Base-by-base conservation (phyloP, 1,140 invertebrate species). In the Andricus grossulariae region DNA sequence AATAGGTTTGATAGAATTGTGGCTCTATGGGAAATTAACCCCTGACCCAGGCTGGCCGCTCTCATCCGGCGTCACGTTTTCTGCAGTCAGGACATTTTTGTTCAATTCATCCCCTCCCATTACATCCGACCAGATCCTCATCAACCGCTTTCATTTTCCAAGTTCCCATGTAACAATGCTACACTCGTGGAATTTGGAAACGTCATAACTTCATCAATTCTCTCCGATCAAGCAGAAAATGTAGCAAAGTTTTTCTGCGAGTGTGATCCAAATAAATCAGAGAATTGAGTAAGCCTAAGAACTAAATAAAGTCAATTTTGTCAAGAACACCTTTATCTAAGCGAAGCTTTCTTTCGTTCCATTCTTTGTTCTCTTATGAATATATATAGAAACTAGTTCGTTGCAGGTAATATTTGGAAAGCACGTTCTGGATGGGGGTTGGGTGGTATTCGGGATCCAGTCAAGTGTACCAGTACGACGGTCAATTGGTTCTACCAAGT, bases 1-100 rank as follows among this genome's bases (percentile, higher is more conserved):
- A 87, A 87, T 86, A 86, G 86, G 82, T 86, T 85, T 84, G 84
- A 86, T 86, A 84, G 85, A 86, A 87, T 87, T 86, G 82, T 80
- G 80, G 85, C 83, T 85, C 82, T 83, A 81, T 83, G 83, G 84
- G 77, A 87, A 87, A 87, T 87, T 86, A 87, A 85, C 80, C 78
- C 82, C 75, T 74, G 78, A 76, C 72, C 76, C 60, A 72, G 75
- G 78, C 51, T 75, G 77, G 66, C 60, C 74, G 71, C 80, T 50
- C 21, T 13, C 57, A 60, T 50, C 16, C 60, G 12, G 45, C 60
- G 19, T 79, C 80, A 66, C 79, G 78, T 80, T 85, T 82, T 81
- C 75, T 77, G 76, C 80, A 80, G 82, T 82, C 83, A 45, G 25
- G 74, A 71, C 70, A 80, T 76, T 75, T 82, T 79, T 82, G 75